A percentile compares a stretch with the other conserved stretches of the same genome.
Conservation (phyloP, 2,797 vertebrate genomes). For the Loris lydekkerianus region DNA sequence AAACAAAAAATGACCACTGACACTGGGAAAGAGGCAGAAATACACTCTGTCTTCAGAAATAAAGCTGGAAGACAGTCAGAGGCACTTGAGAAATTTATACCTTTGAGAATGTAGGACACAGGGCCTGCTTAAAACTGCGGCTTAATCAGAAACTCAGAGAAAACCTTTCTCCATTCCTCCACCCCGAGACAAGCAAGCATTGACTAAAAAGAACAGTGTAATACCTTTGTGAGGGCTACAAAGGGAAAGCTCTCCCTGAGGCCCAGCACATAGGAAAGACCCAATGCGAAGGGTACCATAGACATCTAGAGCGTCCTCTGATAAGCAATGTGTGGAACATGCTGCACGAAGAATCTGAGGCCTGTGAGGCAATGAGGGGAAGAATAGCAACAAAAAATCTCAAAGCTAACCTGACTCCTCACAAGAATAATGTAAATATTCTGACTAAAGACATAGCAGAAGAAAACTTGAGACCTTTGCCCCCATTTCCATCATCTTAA, state of each 20-base stretch:
- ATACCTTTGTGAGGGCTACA: neutral
- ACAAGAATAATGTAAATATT: neutral
- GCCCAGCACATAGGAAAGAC: neutral
- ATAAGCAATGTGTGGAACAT: neutral
- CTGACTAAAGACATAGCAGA: neutral
- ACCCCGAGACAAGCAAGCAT: neutral
- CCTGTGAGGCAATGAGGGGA: fast-evolving
- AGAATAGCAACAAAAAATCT: neutral
- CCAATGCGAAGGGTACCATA: neutral
- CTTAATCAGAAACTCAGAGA: neutral
- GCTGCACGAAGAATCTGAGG: neutral
- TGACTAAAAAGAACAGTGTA: neutral
- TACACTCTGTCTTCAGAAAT: neutral
- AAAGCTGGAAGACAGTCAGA: neutral
- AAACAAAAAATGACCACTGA: neutral
- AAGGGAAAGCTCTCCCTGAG: neutral
- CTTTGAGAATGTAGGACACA: neutral
- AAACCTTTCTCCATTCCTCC: too few species aligned
- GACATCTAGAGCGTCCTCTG: neutral
- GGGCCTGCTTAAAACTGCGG: neutral
- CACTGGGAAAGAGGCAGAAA: neutral
- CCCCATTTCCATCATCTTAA: neutral
- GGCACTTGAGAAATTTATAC: neutral
- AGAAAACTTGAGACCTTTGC: neutral
- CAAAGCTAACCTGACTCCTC: neutral